Evolutionary conservation across 2,113 vertebrate genomes (phyloP).

Genomic region (Cricetomys ansorgei): DNA sequence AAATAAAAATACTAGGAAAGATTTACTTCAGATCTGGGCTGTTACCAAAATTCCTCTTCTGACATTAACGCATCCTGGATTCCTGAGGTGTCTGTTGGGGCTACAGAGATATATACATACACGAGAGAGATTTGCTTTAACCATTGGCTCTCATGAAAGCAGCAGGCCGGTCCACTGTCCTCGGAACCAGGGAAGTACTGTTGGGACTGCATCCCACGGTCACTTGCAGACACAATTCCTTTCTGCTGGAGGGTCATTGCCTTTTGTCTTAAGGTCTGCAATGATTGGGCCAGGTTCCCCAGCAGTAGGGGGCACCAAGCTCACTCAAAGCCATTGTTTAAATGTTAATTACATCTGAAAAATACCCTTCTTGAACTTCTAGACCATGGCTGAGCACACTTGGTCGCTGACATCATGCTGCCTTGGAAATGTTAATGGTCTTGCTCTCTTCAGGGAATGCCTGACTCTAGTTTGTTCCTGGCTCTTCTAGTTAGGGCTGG

Average conservation of each 20-base stretch:
- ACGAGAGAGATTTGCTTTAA: background rate
- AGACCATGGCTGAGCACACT: background rate
- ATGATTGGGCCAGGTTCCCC: background rate
- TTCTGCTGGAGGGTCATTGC: background rate
- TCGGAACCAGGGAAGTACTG: background rate
- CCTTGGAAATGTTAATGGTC: background rate
- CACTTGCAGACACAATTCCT: background rate
- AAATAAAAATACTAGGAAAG: background rate
- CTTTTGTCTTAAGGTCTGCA: background rate
- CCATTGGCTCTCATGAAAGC: background rate
- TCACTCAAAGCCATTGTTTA: background rate
- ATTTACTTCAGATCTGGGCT: background rate
- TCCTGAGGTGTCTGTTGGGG: background rate
- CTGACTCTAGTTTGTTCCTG: background rate
- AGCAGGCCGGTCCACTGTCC: too few species aligned
- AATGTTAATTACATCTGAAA: background rate
- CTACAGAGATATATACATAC: background rate
- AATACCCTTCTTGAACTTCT: background rate
- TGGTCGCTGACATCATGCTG: background rate
- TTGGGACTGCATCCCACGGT: too few species aligned
- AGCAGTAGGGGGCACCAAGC: background rate
- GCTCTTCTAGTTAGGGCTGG: background rate
- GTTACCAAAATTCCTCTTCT: fast-evolving
- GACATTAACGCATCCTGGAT: background rate
- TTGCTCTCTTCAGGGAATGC: background rate